Evolutionary conservation across 1,140 invertebrate species (phyloP), one percentile per base, ranked within the genome.

Genomic region (Battus philenor): DNA sequence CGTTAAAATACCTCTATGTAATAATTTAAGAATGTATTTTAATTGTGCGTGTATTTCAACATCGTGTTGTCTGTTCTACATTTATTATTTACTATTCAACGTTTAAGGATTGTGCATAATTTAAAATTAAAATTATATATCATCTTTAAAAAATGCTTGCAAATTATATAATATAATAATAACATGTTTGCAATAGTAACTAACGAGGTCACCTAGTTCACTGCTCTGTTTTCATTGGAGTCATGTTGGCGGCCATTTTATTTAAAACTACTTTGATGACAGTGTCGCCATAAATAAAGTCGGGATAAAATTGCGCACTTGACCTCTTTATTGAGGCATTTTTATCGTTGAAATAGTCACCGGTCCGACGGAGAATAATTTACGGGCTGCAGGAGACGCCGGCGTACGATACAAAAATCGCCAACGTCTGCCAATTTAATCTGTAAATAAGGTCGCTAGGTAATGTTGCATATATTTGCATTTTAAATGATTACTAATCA

Each of bases 251-350:
- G 26, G 15, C 24, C 24, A 27, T 38, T 34, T 44, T 43, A 48
- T 26, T 34, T 32, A 39, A 50, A 44, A 57, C 39, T 47, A 53
- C 38, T 33, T 22, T 43, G 48, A 39, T 47, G 45, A 46, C 50
- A 38, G 47, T 47, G 27, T 30, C 48, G 29, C 53, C 53, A 51
- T 54, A 56, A 54, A 53, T 54, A 50, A 44, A 34, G 32, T 18
- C 38, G 38, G 34, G 51, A 66, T 69, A 63, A 66, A 50, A 59
- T 12, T 38, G 32, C 45, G 62, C 57, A 54, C 66, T 69, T 69
- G 59, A 63, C 66, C 66, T 54, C 57, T 68, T 66, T 68, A 66
- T 63, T 55, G 53, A 54, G 48, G 49, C 55, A 57, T 31, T 62
- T 63, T 62, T 65, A 65, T 57, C 48, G 47, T 45, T 13, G 44